phyloP scores from a whole-genome alignment of 2,113 vertebrate genomes.

The Aptenodytes patagonicus region DNA sequence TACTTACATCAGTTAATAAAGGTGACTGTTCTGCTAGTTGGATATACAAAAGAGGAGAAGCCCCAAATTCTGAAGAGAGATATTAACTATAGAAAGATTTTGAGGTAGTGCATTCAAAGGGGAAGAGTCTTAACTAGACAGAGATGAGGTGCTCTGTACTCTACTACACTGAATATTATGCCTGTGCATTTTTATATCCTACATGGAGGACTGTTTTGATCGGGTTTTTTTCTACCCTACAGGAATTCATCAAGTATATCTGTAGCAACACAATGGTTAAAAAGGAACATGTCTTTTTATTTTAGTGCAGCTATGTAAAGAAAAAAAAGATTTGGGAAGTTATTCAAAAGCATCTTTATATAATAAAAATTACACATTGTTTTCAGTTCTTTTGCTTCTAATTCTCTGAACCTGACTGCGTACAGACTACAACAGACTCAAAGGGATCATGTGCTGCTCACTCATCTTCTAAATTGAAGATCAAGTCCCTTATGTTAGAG shows the following conservation, averaged over 20 bases:
- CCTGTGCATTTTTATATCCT: neutral
- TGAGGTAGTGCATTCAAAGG: neutral
- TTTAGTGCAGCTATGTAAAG: neutral
- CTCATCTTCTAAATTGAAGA: neutral
- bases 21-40: neutral
- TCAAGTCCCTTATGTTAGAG: neutral
- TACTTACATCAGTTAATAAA: neutral
- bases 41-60: neutral
- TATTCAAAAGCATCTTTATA: neutral
- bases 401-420: neutral
- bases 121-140: neutral
- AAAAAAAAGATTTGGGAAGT: neutral
- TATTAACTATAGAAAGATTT: neutral
- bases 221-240: neutral
- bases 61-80: neutral
- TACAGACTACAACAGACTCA: neutral
- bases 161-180: neutral
- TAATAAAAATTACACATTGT: neutral
- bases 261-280: neutral
- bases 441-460: neutral
- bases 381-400: neutral
- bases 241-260: neutral
- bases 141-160: neutral
- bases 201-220: neutral
- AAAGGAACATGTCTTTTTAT: neutral